Percentiles rank a stretch among this genome's conserved stretches.
These are phyloP conservation scores for Pollenia labialis DNA, from an alignment of 2,888 invertebrate species.

Conservation along the genomic window DNA sequence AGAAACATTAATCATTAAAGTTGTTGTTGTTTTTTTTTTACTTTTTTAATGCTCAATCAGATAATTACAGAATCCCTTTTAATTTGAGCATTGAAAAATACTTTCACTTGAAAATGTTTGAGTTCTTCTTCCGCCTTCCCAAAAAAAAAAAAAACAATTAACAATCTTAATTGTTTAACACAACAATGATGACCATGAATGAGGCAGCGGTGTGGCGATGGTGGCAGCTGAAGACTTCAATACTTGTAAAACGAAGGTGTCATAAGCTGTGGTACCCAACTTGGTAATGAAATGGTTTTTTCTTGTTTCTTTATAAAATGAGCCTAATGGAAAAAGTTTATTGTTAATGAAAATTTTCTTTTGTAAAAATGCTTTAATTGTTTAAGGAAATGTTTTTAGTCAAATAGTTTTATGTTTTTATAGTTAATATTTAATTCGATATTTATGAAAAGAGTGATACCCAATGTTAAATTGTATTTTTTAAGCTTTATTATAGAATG, in stretches of 20 bases:
- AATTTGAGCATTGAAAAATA: conserved; percentile 41
- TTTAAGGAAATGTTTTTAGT: not conserved
- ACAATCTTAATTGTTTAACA: conserved; percentile 40
- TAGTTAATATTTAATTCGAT: no score
- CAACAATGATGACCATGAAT: not conserved
- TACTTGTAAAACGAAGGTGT: conserved; percentile 21
- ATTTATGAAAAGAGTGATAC: no score
- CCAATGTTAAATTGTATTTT: no score
- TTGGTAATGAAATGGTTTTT: not conserved
- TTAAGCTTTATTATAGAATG: no score
- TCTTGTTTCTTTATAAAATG: not conserved
- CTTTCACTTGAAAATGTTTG: conserved; percentile 60
- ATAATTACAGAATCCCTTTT: conserved; percentile 16
- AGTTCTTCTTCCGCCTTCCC: conserved; percentile 51
- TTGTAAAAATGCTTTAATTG: conserved; percentile 4
- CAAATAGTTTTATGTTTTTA: no score
- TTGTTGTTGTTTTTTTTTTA: not conserved
- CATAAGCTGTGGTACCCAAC: conserved; percentile 7
- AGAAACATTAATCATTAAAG: not conserved
- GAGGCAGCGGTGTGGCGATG: not conserved
- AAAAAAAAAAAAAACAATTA: conserved; percentile 6
- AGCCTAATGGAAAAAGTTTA: not conserved
- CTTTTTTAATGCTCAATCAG: not conserved
- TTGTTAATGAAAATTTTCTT: not conserved
- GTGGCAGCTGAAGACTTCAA: not conserved